Base-by-base conservation (phyloP, 2,797 vertebrate genomes). In the Propithecus perrieri region DNA sequence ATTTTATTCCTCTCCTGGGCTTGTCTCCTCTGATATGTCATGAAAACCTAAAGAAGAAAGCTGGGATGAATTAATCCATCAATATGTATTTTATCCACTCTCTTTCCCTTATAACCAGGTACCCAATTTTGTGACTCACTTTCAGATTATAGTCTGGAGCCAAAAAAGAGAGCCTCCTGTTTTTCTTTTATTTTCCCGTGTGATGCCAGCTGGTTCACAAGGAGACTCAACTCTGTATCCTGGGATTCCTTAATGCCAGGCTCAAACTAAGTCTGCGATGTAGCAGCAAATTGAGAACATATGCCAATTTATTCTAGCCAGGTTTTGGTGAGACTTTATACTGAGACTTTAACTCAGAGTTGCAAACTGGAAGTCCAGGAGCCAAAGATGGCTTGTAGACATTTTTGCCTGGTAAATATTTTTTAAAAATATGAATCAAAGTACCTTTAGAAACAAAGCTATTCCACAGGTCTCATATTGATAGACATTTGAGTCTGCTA, bases 301-400 rank as follows among this genome's bases (percentile, higher is more conserved):
- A 79, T 97, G 91, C 81, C 75, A 85, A 84, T 69, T 93, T 72
- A 89, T 84, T 83, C 59, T 89, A 91, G 75, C 78, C 83, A 96
- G 75, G 67, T 91, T 91, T 97, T 63, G 83, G 79, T 86, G 46
- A 92, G 63, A 85, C 50, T 85, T 94, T 41, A 75, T 53, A 89
- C 43, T 72, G 71, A 91, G 53, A 43, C 41, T 93, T 95, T 89
- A 94, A 35, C 26, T 95, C 72, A 41, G 33, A 91, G 48, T 53
- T 72, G 55, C 59, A 85, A 72, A 89, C 18, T 91, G 5, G 30
- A 26, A 84, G 67, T 89, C 46, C 30, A 22, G 48, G 76, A 93
- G 63, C 46, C 72, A 96, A 94, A 84, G 59, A 74, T 38, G 61
- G 20, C 55, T 94, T 86, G 17, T 38, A 91, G 55, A 13, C 17